Conservation (phyloP, 2,888 invertebrate species). For the Barypeithes pellucidus region DNA sequence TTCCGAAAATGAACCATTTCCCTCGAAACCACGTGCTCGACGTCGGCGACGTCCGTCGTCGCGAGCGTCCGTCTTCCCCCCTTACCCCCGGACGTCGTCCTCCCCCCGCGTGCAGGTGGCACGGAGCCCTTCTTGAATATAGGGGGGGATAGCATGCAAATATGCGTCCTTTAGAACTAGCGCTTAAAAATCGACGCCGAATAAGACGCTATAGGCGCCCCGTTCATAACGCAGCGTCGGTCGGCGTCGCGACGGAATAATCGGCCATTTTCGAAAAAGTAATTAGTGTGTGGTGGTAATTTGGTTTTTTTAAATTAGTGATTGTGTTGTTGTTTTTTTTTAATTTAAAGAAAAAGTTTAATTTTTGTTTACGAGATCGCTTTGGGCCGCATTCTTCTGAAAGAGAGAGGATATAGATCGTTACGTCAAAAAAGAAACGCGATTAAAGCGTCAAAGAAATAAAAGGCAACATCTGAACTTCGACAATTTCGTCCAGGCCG, state of each 20-base stretch:
- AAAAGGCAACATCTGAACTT: too few relatives aligned
- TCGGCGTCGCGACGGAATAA: slow-evolving; percentile 43
- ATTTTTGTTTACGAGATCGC: not conserved
- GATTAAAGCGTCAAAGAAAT: too few relatives aligned
- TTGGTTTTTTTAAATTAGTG: slow-evolving; percentile 27
- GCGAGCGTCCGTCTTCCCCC: slow-evolving; percentile 43
- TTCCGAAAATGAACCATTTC: slow-evolving; percentile 12
- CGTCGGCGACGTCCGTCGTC: slow-evolving; percentile 42
- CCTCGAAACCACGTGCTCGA: slow-evolving; percentile 11
- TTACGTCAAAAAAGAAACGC: not conserved
- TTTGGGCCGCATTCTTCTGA: too few relatives aligned
- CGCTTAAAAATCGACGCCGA: slow-evolving; percentile 56
- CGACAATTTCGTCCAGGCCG: too few relatives aligned
- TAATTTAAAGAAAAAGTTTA: too few relatives aligned
- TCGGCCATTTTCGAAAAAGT: slow-evolving; percentile 53
- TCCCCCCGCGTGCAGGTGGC: slow-evolving; percentile 48
- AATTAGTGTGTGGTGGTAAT: slow-evolving; percentile 41
- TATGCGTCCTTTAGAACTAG: slow-evolving; percentile 55
- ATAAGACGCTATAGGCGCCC: slow-evolving; percentile 55
- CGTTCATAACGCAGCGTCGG: slow-evolving; percentile 51
- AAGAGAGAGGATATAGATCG: too few relatives aligned
- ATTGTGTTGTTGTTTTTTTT: slow-evolving; percentile 4
- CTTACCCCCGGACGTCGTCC: slow-evolving; percentile 22
- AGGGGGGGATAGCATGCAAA: slow-evolving; percentile 55
- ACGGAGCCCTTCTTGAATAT: slow-evolving; percentile 37